These are phyloP conservation scores for Luffia ferchaultella DNA, from an alignment of 2,888 invertebrate species.

Conservation along the genomic window DNA sequence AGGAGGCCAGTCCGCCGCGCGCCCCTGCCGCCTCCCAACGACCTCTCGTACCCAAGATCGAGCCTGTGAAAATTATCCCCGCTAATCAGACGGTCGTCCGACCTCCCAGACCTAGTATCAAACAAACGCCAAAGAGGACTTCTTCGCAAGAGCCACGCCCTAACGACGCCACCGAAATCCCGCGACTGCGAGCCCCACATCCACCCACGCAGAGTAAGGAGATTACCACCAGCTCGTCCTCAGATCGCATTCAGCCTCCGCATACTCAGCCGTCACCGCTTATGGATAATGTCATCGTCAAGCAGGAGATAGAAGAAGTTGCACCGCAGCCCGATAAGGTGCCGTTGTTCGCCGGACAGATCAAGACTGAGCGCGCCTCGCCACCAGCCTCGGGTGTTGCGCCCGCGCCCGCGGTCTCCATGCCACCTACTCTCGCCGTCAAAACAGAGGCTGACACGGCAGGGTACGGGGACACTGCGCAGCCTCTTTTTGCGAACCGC, in stretches of 20 bases:
- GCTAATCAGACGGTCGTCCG: constrained; percentile 19
- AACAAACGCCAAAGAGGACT: constrained; percentile 51
- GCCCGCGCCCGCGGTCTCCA: constrained; percentile 15
- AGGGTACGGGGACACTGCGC: constrained; percentile 4
- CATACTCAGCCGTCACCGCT: constrained; percentile 19
- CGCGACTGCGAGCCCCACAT: constrained; percentile 12
- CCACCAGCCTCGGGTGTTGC: constrained; percentile 25
- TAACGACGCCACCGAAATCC: constrained; percentile 22
- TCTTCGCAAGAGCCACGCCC: constrained; percentile 24
- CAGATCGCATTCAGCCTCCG: constrained; percentile 20
- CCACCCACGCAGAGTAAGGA: constrained; percentile 14
- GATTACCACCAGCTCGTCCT: constrained; percentile 6
- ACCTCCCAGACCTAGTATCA: constrained; percentile 36
- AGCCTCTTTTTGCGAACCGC: constrained; percentile 17
- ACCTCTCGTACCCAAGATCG: constrained; percentile 17
- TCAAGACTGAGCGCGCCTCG: constrained; percentile 46
- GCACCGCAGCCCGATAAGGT: constrained; percentile 18
- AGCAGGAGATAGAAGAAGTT: constrained; percentile 34
- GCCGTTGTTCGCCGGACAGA: constrained; percentile 39
- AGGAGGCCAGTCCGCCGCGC: constrained; percentile 15
- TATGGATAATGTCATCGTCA: constrained; percentile 37
- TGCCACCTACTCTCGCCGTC: constrained; percentile 36
- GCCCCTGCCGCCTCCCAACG: constrained; percentile 26
- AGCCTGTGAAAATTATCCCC: constrained; percentile 20
- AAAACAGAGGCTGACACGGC: constrained; percentile 39